Percentiles rank a stretch among this genome's conserved stretches.
Evolutionary conservation across 2,113 vertebrate species (phyloP).

Genomic region (Egretta garzetta): DNA sequence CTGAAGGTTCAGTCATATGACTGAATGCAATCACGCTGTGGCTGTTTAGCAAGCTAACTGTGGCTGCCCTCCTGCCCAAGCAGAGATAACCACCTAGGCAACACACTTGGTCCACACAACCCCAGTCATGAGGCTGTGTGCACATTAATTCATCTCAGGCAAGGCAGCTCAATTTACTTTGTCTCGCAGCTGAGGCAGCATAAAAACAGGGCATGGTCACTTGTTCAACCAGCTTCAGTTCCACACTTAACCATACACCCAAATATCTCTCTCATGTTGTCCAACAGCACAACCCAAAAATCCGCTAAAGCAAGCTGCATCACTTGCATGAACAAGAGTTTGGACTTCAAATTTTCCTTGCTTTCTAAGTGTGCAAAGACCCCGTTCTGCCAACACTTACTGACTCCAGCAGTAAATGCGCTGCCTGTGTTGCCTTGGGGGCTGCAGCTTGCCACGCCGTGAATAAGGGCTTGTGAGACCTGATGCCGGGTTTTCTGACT

Average conservation of each 20-base stretch:
- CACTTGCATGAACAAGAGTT: background rate
- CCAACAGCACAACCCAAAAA: background rate
- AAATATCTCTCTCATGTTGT: background rate
- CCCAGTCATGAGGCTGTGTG: background rate
- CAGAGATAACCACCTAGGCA: background rate
- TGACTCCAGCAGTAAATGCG: background rate
- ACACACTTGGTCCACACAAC: background rate
- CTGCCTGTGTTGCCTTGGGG: background rate
- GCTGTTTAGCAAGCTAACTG: background rate
- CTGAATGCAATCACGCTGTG: fast-evolving
- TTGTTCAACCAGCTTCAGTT: background rate
- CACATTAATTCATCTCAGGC: background rate
- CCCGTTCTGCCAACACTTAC: background rate
- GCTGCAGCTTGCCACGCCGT: background rate
- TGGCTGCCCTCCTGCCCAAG: background rate
- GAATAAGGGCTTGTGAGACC: background rate
- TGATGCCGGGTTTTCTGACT: background rate
- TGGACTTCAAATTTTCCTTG: background rate
- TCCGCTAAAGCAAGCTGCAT: background rate
- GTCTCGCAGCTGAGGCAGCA: background rate
- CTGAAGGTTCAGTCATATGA: background rate
- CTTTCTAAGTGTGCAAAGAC: background rate
- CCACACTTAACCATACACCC: background rate
- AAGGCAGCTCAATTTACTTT: background rate
- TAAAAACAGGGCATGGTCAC: background rate